phyloP scores from a whole-genome alignment of 2,113 vertebrate genomes.

The Geococcyx californianus region DNA sequence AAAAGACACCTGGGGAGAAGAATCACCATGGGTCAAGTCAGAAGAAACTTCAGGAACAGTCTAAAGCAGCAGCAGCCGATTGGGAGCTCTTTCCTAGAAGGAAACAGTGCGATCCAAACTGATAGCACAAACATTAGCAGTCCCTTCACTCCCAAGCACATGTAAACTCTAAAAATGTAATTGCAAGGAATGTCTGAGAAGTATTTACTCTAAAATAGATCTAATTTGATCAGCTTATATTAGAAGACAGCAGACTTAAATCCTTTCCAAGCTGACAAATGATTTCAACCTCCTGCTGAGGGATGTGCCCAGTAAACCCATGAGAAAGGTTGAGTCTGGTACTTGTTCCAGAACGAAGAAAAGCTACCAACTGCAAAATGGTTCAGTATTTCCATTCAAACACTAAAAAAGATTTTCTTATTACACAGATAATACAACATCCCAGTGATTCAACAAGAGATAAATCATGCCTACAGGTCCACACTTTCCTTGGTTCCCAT shows the following conservation, averaged over 20 bases:
- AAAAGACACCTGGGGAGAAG: not conserved
- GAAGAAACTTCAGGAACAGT: not conserved
- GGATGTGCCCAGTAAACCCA: not conserved
- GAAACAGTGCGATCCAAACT: not conserved
- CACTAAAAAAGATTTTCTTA: not conserved
- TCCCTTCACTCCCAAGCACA: not conserved
- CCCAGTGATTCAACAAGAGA: not conserved
- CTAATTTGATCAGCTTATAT: not conserved
- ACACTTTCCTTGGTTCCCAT: not conserved
- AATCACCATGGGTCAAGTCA: not conserved
- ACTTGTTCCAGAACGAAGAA: not conserved
- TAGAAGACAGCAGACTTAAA: not conserved
- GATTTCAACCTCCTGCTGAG: not conserved
- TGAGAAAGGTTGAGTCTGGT: not conserved
- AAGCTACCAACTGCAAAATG: not conserved
- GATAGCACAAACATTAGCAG: not conserved
- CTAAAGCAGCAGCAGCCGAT: not conserved
- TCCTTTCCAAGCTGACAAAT: not conserved
- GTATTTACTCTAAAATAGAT: not conserved
- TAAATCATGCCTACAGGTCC: not conserved
- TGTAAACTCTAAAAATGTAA: not conserved
- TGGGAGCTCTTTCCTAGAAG: not conserved
- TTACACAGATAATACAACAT: not conserved
- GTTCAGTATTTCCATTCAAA: not conserved
- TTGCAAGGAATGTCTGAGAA: not conserved